phyloP scores from a whole-genome alignment of 2,888 invertebrate species.

The Drosophila vallismaia region DNA sequence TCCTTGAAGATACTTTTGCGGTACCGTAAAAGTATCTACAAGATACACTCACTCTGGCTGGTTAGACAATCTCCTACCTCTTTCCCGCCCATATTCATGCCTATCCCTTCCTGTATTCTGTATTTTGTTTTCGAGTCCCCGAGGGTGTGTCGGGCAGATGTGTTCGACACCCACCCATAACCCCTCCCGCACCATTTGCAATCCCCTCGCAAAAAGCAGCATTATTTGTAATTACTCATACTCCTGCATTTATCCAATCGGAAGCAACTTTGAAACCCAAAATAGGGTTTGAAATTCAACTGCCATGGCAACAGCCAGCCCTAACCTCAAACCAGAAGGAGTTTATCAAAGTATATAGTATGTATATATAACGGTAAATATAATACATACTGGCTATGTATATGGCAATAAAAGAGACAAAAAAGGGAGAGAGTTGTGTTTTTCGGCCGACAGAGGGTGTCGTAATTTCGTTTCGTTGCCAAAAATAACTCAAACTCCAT shows the following conservation, averaged over 20 bases:
- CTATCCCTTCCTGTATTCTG: slow-evolving; percentile 4
- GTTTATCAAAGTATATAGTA: slow-evolving; percentile 9
- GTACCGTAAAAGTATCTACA: slow-evolving; percentile 27
- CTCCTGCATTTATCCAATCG: slow-evolving; percentile 80
- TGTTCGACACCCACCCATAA: slow-evolving; percentile 35
- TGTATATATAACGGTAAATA: slow-evolving; percentile 51
- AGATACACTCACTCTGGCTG: slow-evolving; percentile 24
- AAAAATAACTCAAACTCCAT: slow-evolving; percentile 75
- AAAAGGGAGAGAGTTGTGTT: slow-evolving; percentile 25
- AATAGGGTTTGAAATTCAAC: slow-evolving; percentile 75
- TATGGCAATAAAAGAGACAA: slow-evolving; percentile 22
- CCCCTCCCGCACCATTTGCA: slow-evolving; percentile 6
- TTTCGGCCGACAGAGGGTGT: slow-evolving; percentile 68
- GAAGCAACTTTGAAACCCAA: slow-evolving; percentile 81
- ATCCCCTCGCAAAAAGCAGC: slow-evolving; percentile 28
- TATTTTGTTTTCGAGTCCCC: slow-evolving; percentile 17
- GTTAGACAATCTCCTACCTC: slow-evolving; percentile 19
- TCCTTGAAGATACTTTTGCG: slow-evolving; percentile 38
- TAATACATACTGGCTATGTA: slow-evolving; percentile 9
- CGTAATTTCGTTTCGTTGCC: slow-evolving; percentile 80
- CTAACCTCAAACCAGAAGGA: slow-evolving; percentile 18
- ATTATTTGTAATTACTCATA: slow-evolving; percentile 81
- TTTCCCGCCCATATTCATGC: no score
- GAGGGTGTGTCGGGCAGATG: slow-evolving; percentile 77
- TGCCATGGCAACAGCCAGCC: slow-evolving; percentile 60